phyloP scores from a whole-genome alignment of 2,113 vertebrate genomes.

The Python bivittatus region DNA sequence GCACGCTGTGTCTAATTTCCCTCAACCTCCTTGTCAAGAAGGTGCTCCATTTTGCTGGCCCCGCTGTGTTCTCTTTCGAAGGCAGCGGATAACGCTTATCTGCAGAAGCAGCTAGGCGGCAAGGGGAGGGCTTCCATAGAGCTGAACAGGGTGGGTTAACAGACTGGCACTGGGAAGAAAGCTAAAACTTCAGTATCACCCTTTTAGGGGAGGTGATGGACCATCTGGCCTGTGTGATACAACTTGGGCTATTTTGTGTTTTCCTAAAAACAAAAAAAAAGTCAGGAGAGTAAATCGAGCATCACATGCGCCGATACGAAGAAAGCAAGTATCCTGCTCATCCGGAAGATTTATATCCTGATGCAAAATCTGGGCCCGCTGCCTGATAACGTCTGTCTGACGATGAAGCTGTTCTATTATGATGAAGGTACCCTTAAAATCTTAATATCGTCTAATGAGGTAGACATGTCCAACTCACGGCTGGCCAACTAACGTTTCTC shows the following conservation, averaged over 20 bases:
- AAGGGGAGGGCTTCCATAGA: background rate
- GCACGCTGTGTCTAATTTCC: too few species aligned
- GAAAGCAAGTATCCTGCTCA: constrained; percentile 89
- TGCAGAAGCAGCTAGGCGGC: background rate
- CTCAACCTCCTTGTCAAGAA: background rate
- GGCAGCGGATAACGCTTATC: background rate
- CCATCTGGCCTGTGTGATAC: background rate
- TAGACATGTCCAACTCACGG: background rate
- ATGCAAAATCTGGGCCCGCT: constrained; percentile 93
- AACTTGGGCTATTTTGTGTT: background rate
- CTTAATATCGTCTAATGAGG: background rate
- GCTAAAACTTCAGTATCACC: too few species aligned
- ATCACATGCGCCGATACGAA: constrained; percentile 78
- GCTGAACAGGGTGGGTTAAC: background rate
- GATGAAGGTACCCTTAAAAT: constrained; percentile 80
- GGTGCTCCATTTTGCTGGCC: background rate
- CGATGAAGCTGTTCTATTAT: constrained; percentile 94
- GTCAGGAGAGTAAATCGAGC: constrained; percentile 58
- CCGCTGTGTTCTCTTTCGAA: too few species aligned
- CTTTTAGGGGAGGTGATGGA: background rate
- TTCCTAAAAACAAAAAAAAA: constrained; percentile 65
- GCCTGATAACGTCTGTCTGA: constrained; percentile 85
- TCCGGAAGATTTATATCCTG: constrained; percentile 91
- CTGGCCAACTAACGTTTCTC: background rate
- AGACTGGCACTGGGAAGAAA: background rate